Base-by-base conservation (phyloP, 2,113 vertebrate species). In the Sinocyclocheilus rhinocerous region DNA sequence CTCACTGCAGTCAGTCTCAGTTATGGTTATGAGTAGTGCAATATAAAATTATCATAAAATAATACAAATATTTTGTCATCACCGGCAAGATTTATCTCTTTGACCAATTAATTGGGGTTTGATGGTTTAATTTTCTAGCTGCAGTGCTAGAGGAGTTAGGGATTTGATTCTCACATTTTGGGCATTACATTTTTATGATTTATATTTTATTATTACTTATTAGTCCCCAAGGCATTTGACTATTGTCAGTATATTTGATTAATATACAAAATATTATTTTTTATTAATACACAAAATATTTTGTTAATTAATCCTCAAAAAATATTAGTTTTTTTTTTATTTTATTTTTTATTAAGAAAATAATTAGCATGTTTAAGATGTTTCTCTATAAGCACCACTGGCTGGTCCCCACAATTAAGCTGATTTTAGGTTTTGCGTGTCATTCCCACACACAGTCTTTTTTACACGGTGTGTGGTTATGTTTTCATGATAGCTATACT, bases 401-500 rank as follows among this genome's bases (percentile, higher is more conserved):
- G 69, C 33, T 20, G 18, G 4, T 72, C 18, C 33, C 9, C 69
- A 72, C 33, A 72, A 39, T 39, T 20, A 61, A 36, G 65, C 67
- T 75, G 12, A 11, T 63, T 48, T 61, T 12, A 57, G 55, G 22
- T 73, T 73, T 73, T 24, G 16, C 1, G 7, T 67, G 59, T 15
- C 6, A 42, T 73, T 73, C 36, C 84, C 89, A 89, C 88, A 89
- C 85, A 83, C 88, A 81, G 50, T 29, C 5, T 12, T 57, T 57
- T 80, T 84, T 48, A 61, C 69, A 70, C 24, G 86, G 89, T 89
- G 88, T 91, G 91, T 88, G 84, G 86, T 50, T 86, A 4, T 82
- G 85, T 82, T 87, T 87, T 87, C 87, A 88, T 87, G 76, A 79
- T 77, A 89, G 87, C 86, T 85, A 90, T 87, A 85, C 88, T 90